Percentiles rank a stretch among this genome's conserved stretches.
phyloP scores from a whole-genome alignment of 2,113 vertebrate genomes.

The Pomatorhinus ruficollis region DNA sequence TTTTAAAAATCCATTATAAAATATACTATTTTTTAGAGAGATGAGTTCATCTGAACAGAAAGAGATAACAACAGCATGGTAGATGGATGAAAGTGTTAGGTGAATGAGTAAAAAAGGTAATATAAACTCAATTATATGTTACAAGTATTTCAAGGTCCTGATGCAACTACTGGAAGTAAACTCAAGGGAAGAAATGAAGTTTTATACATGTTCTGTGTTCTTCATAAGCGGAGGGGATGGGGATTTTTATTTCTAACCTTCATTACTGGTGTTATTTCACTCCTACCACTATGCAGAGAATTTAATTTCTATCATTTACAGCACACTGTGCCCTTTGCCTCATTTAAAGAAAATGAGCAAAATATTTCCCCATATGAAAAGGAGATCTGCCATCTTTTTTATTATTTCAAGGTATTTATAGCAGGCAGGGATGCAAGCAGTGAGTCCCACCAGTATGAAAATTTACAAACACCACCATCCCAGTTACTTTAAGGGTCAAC shows the following conservation, averaged over 20 bases:
- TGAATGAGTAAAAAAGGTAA: not conserved
- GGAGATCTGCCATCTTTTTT: not conserved
- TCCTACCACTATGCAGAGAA: not conserved
- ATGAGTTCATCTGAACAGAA: not conserved
- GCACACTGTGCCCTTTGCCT: not conserved
- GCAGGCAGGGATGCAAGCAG: not conserved
- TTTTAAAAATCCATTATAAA: not conserved
- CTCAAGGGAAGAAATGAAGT: not conserved
- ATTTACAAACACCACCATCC: not conserved
- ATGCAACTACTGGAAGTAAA: not conserved
- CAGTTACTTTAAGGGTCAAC: not conserved
- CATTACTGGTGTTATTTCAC: not conserved
- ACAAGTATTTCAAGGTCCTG: not conserved
- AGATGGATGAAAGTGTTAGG: not conserved
- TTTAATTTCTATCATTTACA: not conserved
- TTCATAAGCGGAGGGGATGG: not conserved
- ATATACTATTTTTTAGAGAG: not conserved
- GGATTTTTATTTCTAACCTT: not conserved
- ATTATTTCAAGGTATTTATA: not conserved
- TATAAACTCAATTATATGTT: not conserved
- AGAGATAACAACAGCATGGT: not conserved
- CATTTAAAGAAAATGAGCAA: not conserved
- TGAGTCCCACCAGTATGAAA: not conserved
- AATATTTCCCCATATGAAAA: not conserved
- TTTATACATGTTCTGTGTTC: not conserved